These are phyloP conservation scores for Bilobella aurantiaca DNA, from an alignment of 1,140 invertebrate genomes.

Conservation along the genomic window DNA sequence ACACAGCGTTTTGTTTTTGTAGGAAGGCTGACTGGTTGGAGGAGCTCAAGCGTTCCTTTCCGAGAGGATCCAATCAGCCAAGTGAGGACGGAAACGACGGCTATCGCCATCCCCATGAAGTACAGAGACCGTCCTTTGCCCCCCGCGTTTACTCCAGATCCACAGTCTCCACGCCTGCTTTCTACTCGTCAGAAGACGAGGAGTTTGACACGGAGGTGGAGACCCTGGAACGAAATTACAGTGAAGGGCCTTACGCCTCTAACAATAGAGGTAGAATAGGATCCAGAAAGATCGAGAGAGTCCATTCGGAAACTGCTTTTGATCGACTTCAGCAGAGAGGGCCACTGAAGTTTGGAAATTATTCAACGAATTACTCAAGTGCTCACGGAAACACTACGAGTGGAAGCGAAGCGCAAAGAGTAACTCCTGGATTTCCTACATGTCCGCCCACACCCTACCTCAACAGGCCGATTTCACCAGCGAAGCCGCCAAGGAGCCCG, in stretches of 20 bases:
- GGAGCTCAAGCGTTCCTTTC: slow-evolving; percentile 26
- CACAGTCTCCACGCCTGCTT: slow-evolving; percentile 14
- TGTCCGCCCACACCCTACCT: slow-evolving; percentile 33
- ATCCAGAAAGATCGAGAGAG: too few species aligned
- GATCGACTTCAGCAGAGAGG: slow-evolving; percentile 15
- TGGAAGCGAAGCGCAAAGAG: neutral
- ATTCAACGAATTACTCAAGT: neutral
- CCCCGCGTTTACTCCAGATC: neutral
- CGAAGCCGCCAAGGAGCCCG: slow-evolving; percentile 28
- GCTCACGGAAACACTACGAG: slow-evolving; percentile 11
- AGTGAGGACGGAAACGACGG: neutral
- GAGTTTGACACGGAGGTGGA: slow-evolving; percentile 27
- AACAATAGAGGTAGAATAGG: slow-evolving; percentile 12
- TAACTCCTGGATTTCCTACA: slow-evolving; percentile 27
- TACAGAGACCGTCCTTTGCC: neutral
- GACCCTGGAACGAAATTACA: slow-evolving; percentile 8
- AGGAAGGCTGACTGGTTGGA: slow-evolving; percentile 26
- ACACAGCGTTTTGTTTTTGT: neutral
- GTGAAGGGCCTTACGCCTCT: neutral
- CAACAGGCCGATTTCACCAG: slow-evolving; percentile 21
- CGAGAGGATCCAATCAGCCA: slow-evolving; percentile 13
- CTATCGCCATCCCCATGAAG: neutral
- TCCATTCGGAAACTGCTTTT: slow-evolving; percentile 24
- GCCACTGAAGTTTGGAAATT: neutral
- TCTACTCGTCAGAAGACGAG: slow-evolving; percentile 28